Evolutionary conservation across 2,888 invertebrate genomes (phyloP).

Genomic region (Drosophila pseudotakahashii): DNA sequence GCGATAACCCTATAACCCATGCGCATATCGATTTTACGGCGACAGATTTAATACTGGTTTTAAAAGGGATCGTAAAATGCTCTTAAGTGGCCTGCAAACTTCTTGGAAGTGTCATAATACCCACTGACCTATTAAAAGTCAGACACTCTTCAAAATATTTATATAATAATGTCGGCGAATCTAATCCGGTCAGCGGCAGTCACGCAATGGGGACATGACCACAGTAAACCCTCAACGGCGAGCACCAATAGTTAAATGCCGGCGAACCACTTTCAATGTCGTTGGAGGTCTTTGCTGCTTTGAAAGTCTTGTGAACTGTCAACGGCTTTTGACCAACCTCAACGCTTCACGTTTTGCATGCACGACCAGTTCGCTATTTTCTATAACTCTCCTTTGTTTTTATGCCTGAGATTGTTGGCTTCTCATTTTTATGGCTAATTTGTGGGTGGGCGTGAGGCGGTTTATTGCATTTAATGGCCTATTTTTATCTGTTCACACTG

Average conservation of each 20-base stretch:
- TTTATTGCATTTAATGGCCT: slow-evolving; percentile 54
- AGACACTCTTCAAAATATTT: slow-evolving; percentile 16
- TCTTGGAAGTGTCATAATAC: slow-evolving; percentile 2
- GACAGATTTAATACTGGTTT: no score
- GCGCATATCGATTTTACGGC: no score
- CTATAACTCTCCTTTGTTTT: slow-evolving; percentile 42
- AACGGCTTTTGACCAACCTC: slow-evolving; percentile 71
- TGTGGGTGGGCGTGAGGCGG: slow-evolving; percentile 50
- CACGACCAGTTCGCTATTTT: slow-evolving; percentile 53
- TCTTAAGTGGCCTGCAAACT: background rate
- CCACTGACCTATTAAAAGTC: background rate
- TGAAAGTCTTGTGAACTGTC: slow-evolving; percentile 54
- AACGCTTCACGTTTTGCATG: slow-evolving; percentile 57
- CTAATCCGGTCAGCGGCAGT: slow-evolving; percentile 17
- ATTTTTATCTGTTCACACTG: slow-evolving; percentile 54
- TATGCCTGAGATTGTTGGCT: slow-evolving; percentile 19
- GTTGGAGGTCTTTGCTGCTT: slow-evolving; percentile 37
- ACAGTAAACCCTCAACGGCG: slow-evolving; percentile 26
- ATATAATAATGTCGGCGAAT: slow-evolving; percentile 6
- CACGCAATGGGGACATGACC: slow-evolving; percentile 34
- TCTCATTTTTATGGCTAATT: slow-evolving; percentile 42
- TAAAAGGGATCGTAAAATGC: background rate
- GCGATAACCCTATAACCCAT: no score
- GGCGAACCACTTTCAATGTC: slow-evolving; percentile 62
- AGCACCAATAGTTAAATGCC: slow-evolving; percentile 31